Evolutionary conservation across 1,140 invertebrate genomes (phyloP), one percentile per base, ranked within the genome.

Genomic region (Papilio xuthus): DNA sequence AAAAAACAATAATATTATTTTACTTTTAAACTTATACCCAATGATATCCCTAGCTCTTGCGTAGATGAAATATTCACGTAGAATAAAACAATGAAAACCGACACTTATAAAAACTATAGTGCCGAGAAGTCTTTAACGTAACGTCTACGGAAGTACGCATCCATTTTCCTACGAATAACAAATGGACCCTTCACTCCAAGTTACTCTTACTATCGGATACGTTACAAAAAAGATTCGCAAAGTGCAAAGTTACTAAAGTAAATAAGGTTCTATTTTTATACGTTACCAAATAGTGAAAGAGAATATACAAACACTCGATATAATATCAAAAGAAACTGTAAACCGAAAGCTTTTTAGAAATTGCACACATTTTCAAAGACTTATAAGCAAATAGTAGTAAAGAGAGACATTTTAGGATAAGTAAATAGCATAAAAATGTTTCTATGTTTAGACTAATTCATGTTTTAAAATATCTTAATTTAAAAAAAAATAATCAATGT

Each of bases 211-310:
- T 26, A 63, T 26, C 56, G 56, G 56, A 28, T 63, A 63, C 10
- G 12, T 63, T 63, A 63, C 23, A 63, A 63, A 63, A 63, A 63
- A 63, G 56, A 63, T 28, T 63, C 56, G 56, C 56, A 63, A 63
- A 63, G 56, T 63, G 56, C 23, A 63, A 63, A 28, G 12, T n/a
- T 28, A 13, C 10, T 50, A 2, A 63, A 63, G 26, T 63, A 63
- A 28, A 63, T 63, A 63, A 26, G 12, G 10, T 23, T 63, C 10
- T 63, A 63, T 63, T 63, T 28, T 28, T 10, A n/a, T 28, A 26
- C 12, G 18, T 26, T 28, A 23, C 15, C 18, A n/a, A 53, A n/a
- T 53, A 60, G 53, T 60, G 1, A 4, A 60, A 60, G 53, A 60
- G 53, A 23, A 60, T 60, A 60, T 60, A 28, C 10, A 28, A 63